Evolutionary conservation across 2,113 vertebrate genomes (phyloP).

Genomic region (Oxyura jamaicensis): DNA sequence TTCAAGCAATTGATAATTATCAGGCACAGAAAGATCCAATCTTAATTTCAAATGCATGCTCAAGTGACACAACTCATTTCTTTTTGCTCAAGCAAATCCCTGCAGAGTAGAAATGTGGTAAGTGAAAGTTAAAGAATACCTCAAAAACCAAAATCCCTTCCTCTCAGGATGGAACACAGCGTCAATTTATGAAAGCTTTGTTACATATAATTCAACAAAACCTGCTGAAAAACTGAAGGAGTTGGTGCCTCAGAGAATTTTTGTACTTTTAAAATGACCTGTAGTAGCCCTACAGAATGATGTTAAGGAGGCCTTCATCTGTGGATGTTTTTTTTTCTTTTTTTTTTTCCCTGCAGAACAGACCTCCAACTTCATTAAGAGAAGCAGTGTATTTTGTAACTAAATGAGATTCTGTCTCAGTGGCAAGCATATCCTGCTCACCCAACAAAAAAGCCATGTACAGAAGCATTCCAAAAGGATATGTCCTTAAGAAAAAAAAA

Average conservation of each 20-base stretch:
- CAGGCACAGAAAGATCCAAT: not conserved
- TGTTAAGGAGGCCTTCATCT: slow-evolving; percentile 1
- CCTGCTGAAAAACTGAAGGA: slow-evolving; percentile 34
- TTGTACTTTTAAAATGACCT: slow-evolving; percentile 45
- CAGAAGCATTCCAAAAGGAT: slow-evolving; percentile 55
- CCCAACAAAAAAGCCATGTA: slow-evolving; percentile 55
- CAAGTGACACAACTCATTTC: not conserved
- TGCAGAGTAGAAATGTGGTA: slow-evolving; percentile 39
- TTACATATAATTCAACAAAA: slow-evolving; percentile 49
- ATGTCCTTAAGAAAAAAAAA: slow-evolving; percentile 25
- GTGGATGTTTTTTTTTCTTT: not conserved
- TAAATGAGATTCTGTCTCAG: slow-evolving; percentile 49
- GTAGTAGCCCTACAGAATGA: slow-evolving; percentile 12
- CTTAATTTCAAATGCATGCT: slow-evolving; percentile 28
- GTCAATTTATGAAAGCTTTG: slow-evolving; percentile 18
- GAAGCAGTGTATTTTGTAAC: slow-evolving; percentile 44
- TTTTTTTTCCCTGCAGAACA: not conserved
- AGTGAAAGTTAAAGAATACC: not conserved
- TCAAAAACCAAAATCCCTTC: not conserved
- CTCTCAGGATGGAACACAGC: not conserved
- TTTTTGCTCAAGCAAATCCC: slow-evolving; percentile 22
- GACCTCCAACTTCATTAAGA: slow-evolving; percentile 67
- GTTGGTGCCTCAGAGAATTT: slow-evolving; percentile 3
- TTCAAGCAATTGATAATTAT: slow-evolving; percentile 19
- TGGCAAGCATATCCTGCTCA: slow-evolving; percentile 46